phyloP scores from a whole-genome alignment of 2,797 vertebrate species.

The Psittacula echo region DNA sequence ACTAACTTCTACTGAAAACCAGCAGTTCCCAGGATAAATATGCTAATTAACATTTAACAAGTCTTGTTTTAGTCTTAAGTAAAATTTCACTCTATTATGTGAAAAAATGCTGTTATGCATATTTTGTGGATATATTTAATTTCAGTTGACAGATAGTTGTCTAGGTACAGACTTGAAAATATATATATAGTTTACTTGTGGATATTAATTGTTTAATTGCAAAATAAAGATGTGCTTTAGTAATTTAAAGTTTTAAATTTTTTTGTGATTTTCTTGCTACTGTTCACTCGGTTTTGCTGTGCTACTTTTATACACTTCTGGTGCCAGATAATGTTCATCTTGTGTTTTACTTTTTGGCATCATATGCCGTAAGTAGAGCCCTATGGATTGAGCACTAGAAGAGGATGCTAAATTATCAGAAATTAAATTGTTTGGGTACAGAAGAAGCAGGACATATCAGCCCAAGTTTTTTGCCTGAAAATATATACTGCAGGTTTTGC shows the following conservation, averaged over 20 bases:
- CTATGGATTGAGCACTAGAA: not conserved
- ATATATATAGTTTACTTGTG: constrained; percentile 79
- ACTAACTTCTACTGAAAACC: constrained; percentile 71
- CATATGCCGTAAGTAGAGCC: not conserved
- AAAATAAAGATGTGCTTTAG: constrained; percentile 85
- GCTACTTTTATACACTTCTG: not conserved
- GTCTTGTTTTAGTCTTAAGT: constrained; percentile 76
- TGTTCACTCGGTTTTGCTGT: not conserved
- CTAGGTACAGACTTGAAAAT: constrained; percentile 79
- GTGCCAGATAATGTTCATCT: not conserved
- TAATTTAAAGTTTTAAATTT: constrained; percentile 67
- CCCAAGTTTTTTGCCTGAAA: not conserved
- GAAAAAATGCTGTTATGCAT: constrained; percentile 75
- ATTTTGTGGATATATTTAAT: constrained; percentile 81
- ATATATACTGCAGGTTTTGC: not conserved
- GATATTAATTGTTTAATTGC: constrained; percentile 79
- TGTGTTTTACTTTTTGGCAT: not conserved
- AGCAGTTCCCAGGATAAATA: constrained; percentile 73
- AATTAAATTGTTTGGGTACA: not conserved
- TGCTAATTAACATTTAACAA: constrained; percentile 74
- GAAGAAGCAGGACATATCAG: not conserved
- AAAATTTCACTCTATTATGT: constrained; percentile 74
- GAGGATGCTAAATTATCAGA: not conserved
- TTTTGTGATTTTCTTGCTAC: constrained; percentile 1
- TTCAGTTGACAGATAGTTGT: constrained; percentile 79